Conservation (phyloP, 2,113 vertebrate genomes). For the Bolborhynchus lineola region DNA sequence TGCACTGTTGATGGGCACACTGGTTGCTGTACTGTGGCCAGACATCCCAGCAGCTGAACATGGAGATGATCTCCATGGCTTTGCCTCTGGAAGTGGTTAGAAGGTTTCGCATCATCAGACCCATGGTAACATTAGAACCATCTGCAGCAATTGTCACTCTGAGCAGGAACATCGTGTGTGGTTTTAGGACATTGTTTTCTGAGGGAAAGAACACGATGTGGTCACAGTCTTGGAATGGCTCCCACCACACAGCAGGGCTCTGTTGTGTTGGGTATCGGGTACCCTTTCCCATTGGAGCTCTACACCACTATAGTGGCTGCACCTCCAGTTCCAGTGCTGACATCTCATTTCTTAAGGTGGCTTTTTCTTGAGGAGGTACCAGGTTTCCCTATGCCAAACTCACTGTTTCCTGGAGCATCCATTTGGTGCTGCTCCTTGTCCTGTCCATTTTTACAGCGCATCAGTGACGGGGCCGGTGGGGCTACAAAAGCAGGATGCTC, state of each 20-base stretch:
- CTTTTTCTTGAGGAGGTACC: not conserved
- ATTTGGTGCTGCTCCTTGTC: not conserved
- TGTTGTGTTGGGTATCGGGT: accelerated
- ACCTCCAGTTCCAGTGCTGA: not conserved
- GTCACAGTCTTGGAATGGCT: not conserved
- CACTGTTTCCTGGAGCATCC: not conserved
- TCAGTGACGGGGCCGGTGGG: not conserved
- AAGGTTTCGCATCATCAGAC: accelerated
- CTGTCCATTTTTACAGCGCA: not conserved
- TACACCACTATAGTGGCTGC: not conserved
- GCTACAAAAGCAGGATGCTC: not conserved
- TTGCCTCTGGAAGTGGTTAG: not conserved
- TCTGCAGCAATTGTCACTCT: not conserved
- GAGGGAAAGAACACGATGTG: not conserved
- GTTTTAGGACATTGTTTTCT: not conserved
- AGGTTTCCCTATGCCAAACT: not conserved
- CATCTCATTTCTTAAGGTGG: not conserved
- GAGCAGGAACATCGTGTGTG: not conserved
- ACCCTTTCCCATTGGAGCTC: accelerated
- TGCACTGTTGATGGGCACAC: accelerated
- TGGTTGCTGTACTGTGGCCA: not conserved
- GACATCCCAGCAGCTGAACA: not conserved
- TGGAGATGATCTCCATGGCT: not conserved
- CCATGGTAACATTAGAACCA: not conserved
- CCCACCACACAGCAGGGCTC: accelerated